Evolutionary conservation across 2,888 invertebrate genomes (phyloP).

Genomic region (Tenodera sinensis): DNA sequence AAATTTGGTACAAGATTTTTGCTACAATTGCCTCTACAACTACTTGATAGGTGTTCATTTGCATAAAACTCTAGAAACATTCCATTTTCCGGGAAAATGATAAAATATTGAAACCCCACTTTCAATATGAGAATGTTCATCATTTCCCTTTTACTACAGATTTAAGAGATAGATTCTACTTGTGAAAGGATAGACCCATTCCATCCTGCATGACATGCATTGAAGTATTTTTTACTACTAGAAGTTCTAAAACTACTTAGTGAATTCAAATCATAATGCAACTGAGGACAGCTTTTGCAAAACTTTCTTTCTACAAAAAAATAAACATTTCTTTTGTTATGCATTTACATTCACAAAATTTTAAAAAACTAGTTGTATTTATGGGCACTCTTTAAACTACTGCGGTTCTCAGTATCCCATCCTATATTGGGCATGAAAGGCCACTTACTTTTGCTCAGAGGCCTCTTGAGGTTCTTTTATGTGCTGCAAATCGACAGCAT

Average conservation of each 20-base stretch:
- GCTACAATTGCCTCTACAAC: background rate
- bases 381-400: no score
- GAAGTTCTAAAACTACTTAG: background rate
- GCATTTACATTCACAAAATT: no score
- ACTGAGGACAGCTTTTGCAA: background rate
- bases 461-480: no score
- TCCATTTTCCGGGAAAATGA: background rate
- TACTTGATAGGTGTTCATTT: background rate
- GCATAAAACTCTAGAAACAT: background rate
- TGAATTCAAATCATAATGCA: background rate
- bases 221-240: background rate
- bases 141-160: background rate
- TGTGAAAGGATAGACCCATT: background rate
- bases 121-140: background rate
- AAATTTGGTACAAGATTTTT: background rate
- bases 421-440: no score
- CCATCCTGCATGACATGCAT: background rate
- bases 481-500: no score
- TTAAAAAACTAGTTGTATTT: no score
- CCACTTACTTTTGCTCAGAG: no score
- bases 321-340: no score
- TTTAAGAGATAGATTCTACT: background rate
- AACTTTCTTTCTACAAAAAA: background rate
- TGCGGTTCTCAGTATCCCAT: no score
- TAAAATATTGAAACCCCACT: background rate